phyloP scores from a whole-genome alignment of 2,888 invertebrate genomes.

The Acronicta leporina region DNA sequence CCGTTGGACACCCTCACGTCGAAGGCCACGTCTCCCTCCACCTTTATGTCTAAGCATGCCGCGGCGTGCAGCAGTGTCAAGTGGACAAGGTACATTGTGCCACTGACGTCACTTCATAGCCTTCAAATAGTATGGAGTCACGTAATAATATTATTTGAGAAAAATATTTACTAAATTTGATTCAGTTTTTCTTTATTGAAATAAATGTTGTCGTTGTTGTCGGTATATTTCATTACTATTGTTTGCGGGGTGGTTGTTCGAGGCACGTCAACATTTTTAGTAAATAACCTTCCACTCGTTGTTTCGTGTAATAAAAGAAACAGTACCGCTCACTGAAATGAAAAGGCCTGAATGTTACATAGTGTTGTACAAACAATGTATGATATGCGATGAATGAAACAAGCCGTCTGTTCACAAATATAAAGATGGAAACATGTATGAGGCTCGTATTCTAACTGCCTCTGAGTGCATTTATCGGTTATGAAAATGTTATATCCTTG shows the following conservation, averaged over 20 bases:
- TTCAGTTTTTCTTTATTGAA: conserved; percentile 12
- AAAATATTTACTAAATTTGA: conserved; percentile 2
- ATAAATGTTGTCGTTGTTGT: conserved; percentile 29
- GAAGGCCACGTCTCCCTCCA: conserved; percentile 37
- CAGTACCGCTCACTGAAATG: conserved; percentile 25
- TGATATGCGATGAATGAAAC: conserved; percentile 23
- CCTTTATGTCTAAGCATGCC: conserved; percentile 7
- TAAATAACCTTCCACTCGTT: conserved; percentile 24
- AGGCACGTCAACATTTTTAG: conserved; percentile 33
- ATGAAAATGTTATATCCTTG: too few relatives aligned
- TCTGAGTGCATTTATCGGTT: conserved; percentile 5
- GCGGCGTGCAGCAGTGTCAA: conserved; percentile 11
- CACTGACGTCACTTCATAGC: conserved; percentile 6
- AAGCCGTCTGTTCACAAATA: conserved; percentile 8
- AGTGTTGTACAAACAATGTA: conserved; percentile 15
- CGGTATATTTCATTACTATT: conserved; percentile 25
- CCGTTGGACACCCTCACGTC: conserved; percentile 24
- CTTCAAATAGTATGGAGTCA: neutral
- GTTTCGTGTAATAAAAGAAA: conserved; percentile 36
- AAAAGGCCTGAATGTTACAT: conserved; percentile 14
- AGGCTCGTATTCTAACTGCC: neutral
- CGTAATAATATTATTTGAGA: neutral
- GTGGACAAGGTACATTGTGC: conserved; percentile 13
- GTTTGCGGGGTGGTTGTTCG: conserved; percentile 20
- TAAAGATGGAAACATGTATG: conserved; percentile 1